phyloP scores from a whole-genome alignment of 1,140 invertebrate species.

The Drepana arcuata region DNA sequence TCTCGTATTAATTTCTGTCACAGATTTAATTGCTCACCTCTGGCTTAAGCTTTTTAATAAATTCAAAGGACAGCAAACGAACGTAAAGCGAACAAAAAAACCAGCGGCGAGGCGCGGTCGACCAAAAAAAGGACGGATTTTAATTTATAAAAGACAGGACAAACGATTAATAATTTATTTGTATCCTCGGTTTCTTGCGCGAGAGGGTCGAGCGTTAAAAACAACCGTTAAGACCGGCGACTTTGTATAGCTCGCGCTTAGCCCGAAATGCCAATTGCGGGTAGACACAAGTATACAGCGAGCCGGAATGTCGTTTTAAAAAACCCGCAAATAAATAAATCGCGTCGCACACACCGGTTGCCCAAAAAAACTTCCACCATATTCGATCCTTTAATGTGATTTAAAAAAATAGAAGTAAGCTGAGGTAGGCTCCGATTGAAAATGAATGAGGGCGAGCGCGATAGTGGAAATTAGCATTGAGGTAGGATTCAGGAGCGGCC shows the following conservation, averaged over 20 bases:
- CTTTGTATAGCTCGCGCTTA: slow-evolving; percentile 67
- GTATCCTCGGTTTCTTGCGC: slow-evolving; percentile 60
- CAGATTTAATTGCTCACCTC: slow-evolving; percentile 64
- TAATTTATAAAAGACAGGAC: slow-evolving; percentile 72
- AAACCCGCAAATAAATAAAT: slow-evolving; percentile 69
- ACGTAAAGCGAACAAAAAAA: slow-evolving; percentile 56
- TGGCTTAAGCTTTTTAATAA: slow-evolving; percentile 66
- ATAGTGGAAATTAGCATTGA: slow-evolving; percentile 72
- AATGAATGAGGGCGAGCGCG: slow-evolving; percentile 70
- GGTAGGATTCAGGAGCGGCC: slow-evolving; percentile 64
- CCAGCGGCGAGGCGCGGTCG: slow-evolving; percentile 30
- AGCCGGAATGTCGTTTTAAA: slow-evolving; percentile 68
- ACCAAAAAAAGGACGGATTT: slow-evolving; percentile 65
- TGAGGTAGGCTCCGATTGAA: slow-evolving; percentile 65
- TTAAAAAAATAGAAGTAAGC: slow-evolving; percentile 68
- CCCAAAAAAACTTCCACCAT: slow-evolving; percentile 61
- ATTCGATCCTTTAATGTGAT: slow-evolving; percentile 71
- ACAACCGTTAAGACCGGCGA: slow-evolving; percentile 68
- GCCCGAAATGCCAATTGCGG: slow-evolving; percentile 69
- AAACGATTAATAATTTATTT: slow-evolving; percentile 73
- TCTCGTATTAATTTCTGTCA: slow-evolving; percentile 64
- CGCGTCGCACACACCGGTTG: slow-evolving; percentile 61
- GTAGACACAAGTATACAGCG: slow-evolving; percentile 70
- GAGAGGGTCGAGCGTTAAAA: slow-evolving; percentile 62
- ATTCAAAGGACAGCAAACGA: slow-evolving; percentile 57